A percentile compares a stretch with the other conserved stretches of the same genome.
Evolutionary conservation across 2,113 vertebrate genomes (phyloP).

Genomic region (Prochilodus magdalenae): DNA sequence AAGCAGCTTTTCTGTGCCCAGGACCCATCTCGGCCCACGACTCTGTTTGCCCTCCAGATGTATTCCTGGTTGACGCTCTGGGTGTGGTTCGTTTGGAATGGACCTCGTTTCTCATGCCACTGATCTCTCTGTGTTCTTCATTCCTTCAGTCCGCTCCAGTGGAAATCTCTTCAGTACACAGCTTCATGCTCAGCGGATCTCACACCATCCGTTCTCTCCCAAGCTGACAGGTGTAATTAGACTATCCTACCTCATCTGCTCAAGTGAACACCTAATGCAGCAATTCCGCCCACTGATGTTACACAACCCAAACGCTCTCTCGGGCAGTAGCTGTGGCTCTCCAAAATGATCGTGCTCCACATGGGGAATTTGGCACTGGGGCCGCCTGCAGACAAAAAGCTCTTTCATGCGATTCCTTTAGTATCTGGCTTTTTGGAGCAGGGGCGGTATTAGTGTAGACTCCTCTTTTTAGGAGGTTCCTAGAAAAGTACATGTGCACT

Average conservation of each 20-base stretch:
- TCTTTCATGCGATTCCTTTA: conserved; percentile 39
- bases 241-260: conserved; percentile 7
- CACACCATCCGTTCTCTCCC: conserved; percentile 1
- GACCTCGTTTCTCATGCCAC: conserved; percentile 55
- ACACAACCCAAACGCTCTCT: background rate
- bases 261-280: conserved; percentile 4
- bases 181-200: background rate
- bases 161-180: background rate
- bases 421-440: conserved; percentile 13
- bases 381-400: conserved; percentile 37
- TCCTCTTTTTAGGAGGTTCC: background rate
- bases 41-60: conserved; percentile 58
- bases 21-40: background rate
- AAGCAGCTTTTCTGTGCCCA: background rate
- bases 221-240: conserved; percentile 1
- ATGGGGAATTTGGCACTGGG: conserved; percentile 38
- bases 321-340: conserved; percentile 1
- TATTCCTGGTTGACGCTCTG: conserved; percentile 62
- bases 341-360: background rate
- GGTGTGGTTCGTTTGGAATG: conserved; percentile 58
- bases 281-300: background rate
- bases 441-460: conserved; percentile 9
- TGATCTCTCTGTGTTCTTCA: conserved; percentile 1
- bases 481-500: background rate
- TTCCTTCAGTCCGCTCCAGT: conserved; percentile 5